phyloP scores from a whole-genome alignment of 2,113 vertebrate species.

The Tragelaphus scriptus region DNA sequence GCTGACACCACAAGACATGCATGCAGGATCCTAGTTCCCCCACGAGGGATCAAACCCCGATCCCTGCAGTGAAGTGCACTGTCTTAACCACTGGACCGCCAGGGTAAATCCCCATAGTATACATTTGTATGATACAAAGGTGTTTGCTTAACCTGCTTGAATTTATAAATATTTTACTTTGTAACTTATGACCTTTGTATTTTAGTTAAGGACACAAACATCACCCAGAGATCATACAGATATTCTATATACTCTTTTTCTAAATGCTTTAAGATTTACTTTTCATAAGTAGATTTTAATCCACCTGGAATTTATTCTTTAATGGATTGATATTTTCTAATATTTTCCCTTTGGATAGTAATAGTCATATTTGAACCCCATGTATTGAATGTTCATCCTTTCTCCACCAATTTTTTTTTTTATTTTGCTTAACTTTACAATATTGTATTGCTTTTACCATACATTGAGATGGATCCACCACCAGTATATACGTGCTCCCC shows the following conservation, averaged over 20 bases:
- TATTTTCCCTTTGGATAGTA: background rate
- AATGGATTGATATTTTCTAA: background rate
- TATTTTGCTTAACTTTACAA: too few relatives aligned
- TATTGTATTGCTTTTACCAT: too few relatives aligned
- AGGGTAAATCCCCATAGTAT: background rate
- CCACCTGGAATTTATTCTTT: background rate
- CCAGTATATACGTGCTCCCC: too few relatives aligned
- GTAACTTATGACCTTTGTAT: background rate
- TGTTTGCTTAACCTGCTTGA: background rate
- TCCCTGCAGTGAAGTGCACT: background rate
- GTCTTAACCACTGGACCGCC: background rate
- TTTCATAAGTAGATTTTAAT: background rate
- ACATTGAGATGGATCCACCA: too few relatives aligned
- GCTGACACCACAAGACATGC: background rate
- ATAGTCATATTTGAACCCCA: background rate
- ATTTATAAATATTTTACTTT: background rate
- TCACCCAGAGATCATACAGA: background rate
- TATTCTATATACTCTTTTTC: background rate
- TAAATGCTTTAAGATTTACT: background rate
- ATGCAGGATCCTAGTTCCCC: background rate
- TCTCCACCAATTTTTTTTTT: background rate
- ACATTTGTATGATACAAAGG: background rate
- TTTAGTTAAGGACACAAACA: background rate
- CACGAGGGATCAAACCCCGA: background rate
- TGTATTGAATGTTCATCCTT: background rate